Evolutionary conservation across 2,113 vertebrate species (phyloP), one percentile per base, ranked within the genome.

Genomic region (Fukomys damarensis): DNA sequence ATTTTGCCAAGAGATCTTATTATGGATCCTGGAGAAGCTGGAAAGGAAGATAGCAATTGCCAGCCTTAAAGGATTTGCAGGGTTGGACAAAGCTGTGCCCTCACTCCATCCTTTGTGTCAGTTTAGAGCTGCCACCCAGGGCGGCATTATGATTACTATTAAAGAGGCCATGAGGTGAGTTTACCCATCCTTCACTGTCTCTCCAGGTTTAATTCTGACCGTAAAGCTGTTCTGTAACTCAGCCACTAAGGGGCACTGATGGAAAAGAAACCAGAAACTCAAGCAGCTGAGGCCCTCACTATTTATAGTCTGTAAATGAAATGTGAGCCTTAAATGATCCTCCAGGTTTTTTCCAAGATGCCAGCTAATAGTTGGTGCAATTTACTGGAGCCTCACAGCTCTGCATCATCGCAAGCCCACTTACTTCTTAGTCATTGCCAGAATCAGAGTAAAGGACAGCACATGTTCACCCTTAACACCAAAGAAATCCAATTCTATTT

Each of bases 1-100:
- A 88, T 98, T 96, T 1, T 99, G 99, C 98, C 99, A 99, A 98
- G 99, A 99, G 97, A 98, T 99, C 93, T 92, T 99, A 97, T 96
- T 99, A 79, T 99, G 99, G 99, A 99, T 98, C 97, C 97, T 99
- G 97, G 98, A 98, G 93, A 99, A 99, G 80, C 87, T 98, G 0
- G 99, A 99, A 82, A 86, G 95, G 8, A 96, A 96, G 41, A 96
- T 61, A 17, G 98, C 99, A 0, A 95, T 99, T 59, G 70, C 97
- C 0, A 96, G 97, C 8, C 98, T 99, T 96, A 98, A 98, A 97
- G 98, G 97, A 43, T 97, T 99, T 1, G 98, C 98, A 0, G 98
- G 99, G 66, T 98, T 99, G 80, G 97, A 98, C 70, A 93, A 38
- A 89, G 91, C 56, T 2, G 46, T 83, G n/a, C 86, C n/a, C 6